phyloP scores from a whole-genome alignment of 2,888 invertebrate genomes.

The Crocallis elinguaria region DNA sequence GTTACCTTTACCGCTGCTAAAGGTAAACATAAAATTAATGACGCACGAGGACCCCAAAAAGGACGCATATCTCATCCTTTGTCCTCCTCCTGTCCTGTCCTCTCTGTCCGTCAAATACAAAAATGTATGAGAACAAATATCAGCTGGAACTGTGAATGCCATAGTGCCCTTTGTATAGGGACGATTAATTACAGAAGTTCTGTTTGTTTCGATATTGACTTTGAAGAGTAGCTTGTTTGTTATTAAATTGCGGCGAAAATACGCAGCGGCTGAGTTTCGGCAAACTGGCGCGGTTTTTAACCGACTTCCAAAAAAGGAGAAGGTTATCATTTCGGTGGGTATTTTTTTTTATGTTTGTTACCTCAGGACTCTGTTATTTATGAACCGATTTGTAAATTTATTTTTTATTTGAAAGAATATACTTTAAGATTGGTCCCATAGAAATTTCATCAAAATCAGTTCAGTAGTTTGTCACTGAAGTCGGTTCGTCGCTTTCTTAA shows the following conservation, averaged over 20 bases:
- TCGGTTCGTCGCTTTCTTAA: too few relatives aligned
- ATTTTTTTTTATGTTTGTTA: too few relatives aligned
- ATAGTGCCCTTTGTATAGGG: conserved; percentile 21
- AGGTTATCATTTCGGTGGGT: too few relatives aligned
- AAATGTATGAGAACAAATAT: conserved; percentile 21
- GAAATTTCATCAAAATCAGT: too few relatives aligned
- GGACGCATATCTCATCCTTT: conserved; percentile 28
- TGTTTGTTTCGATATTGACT: conserved; percentile 15
- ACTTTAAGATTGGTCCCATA: too few relatives aligned
- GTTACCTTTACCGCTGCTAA: conserved; percentile 2
- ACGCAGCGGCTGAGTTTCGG: not conserved
- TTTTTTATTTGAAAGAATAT: too few relatives aligned
- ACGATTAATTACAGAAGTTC: conserved; percentile 32
- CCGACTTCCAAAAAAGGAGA: too few relatives aligned
- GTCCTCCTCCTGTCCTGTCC: conserved; percentile 8
- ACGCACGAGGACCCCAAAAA: conserved; percentile 16
- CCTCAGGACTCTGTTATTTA: too few relatives aligned
- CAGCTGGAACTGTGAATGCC: not conserved
- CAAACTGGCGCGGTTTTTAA: too few relatives aligned
- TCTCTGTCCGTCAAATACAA: conserved; percentile 24
- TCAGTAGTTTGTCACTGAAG: too few relatives aligned
- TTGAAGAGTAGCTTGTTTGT: conserved; percentile 16
- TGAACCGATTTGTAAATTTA: too few relatives aligned
- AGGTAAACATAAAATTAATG: conserved; percentile 31
- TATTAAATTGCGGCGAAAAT: conserved; percentile 17